A percentile compares a stretch with the other conserved stretches of the same genome.
Conservation (phyloP, 1,140 invertebrate genomes). For the Drosophila ogumai region DNA sequence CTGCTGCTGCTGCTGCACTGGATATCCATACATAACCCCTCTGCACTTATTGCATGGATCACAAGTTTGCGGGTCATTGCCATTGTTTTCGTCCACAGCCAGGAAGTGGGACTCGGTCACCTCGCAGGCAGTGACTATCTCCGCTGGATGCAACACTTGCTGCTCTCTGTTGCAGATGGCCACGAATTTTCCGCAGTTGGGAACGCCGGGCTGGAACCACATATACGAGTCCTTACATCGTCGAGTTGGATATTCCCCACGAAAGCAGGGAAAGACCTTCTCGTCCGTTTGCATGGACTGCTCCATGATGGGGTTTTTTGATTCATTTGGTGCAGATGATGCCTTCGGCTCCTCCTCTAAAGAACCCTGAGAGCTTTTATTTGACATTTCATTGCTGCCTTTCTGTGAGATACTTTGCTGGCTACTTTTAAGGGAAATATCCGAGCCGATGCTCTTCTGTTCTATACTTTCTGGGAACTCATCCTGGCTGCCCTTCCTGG, state of each 20-base stretch:
- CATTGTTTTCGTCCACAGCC: conserved; percentile 15
- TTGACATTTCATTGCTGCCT: neutral
- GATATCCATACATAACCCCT: neutral
- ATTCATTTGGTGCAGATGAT: too few relatives aligned
- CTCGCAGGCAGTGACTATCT: conserved; percentile 49
- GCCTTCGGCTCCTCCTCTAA: neutral
- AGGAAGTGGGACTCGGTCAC: conserved; percentile 58
- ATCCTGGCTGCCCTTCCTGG: neutral
- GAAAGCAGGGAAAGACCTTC: conserved; percentile 43
- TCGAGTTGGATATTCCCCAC: conserved; percentile 40
- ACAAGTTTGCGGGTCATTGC: neutral
- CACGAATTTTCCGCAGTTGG: conserved; percentile 10
- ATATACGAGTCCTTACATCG: conserved; percentile 13
- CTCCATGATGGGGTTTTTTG: too few relatives aligned
- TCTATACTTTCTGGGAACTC: neutral
- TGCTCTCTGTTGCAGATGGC: conserved; percentile 15
- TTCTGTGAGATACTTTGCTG: neutral
- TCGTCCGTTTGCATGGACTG: neutral
- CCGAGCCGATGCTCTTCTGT: neutral
- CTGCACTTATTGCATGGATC: conserved; percentile 1
- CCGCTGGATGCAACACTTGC: neutral
- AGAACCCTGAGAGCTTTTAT: neutral
- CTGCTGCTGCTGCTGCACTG: neutral
- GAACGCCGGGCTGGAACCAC: conserved; percentile 23
- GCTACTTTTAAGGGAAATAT: neutral